Conservation (phyloP, 2,113 vertebrate genomes). For the Antechinus flavipes region DNA sequence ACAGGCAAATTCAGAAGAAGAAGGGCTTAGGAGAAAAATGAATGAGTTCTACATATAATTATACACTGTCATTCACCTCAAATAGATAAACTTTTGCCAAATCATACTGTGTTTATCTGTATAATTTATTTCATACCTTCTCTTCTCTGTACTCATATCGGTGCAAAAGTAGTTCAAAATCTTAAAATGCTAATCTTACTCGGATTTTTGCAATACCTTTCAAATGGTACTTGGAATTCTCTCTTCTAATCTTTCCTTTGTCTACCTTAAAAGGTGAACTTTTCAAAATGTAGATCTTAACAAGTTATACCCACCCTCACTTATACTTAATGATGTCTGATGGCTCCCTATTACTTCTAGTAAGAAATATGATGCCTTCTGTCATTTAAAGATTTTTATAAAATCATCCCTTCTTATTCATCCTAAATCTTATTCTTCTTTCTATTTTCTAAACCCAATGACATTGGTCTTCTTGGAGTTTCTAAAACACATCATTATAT, state of each 20-base stretch:
- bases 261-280: not conserved
- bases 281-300: not conserved
- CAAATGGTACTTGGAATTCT: not conserved
- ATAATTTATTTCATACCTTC: not conserved
- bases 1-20: not conserved
- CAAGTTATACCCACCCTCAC: not conserved
- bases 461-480: not conserved
- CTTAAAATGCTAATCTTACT: not conserved
- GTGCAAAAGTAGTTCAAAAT: not conserved
- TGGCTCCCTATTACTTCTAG: not conserved
- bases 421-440: not conserved
- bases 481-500: not conserved
- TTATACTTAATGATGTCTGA: not conserved
- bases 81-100: not conserved
- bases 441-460: not conserved
- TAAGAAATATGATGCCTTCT: not conserved
- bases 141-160: not conserved
- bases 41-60: not conserved
- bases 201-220: not conserved
- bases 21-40: not conserved
- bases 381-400: not conserved
- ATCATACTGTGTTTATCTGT: not conserved
- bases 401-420: not conserved
- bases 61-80: not conserved
- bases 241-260: not conserved